Evolutionary conservation across 92 coral and sea anemone species (phyloP).

Genomic region (Heteractis magnifica): DNA sequence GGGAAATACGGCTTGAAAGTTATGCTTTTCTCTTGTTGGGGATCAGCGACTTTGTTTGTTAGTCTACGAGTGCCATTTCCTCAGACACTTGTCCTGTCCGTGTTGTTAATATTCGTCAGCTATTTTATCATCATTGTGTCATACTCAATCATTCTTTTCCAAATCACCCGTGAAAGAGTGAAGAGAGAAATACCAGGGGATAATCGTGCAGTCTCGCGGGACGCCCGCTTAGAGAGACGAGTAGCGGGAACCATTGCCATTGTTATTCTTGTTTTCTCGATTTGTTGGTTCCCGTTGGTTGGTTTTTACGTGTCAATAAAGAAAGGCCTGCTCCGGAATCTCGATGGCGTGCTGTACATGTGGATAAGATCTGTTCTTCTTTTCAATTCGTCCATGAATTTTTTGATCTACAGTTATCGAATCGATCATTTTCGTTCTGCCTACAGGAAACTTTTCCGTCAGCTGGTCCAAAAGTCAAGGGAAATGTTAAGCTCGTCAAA

Average conservation of each 20-base stretch:
- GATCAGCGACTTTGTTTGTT: constrained; percentile 22
- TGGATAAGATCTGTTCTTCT: constrained; percentile 51
- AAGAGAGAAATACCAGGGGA: neutral
- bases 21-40: constrained; percentile 34
- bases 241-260: constrained; percentile 39
- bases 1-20: constrained; percentile 23
- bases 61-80: constrained; percentile 13
- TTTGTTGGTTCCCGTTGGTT: constrained; percentile 44
- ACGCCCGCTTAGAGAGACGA: constrained; percentile 32
- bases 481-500: neutral
- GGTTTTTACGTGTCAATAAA: constrained; percentile 25
- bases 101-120: constrained; percentile 8
- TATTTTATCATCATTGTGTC: constrained; percentile 34
- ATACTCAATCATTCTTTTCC: constrained; percentile 16
- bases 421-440: constrained; percentile 38
- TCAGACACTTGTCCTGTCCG: constrained; percentile 13
- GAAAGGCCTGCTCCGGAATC: constrained; percentile 21
- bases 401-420: constrained; percentile 40
- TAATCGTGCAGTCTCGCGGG: constrained; percentile 6
- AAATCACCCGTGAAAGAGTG: constrained; percentile 31
- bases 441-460: constrained; percentile 27
- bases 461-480: constrained; percentile 7
- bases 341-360: constrained; percentile 30
- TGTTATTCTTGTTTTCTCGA: constrained; percentile 25
- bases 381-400: constrained; percentile 48